Conservation (phyloP, 2,797 vertebrate genomes). For the Amphiprion clarkii region DNA sequence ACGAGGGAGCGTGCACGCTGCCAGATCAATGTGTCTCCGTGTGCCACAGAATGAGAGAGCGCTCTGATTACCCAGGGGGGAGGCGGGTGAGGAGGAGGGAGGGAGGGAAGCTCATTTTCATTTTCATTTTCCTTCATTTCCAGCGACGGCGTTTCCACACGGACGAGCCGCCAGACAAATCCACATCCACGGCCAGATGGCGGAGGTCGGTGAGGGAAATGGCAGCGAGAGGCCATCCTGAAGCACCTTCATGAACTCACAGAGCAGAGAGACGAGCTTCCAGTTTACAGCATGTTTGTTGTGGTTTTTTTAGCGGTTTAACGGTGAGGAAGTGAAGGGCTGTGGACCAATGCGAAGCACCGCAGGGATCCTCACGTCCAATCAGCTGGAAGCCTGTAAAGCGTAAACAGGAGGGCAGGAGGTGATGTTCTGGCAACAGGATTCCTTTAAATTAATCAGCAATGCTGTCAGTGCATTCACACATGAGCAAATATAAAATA, state of each 20-base stretch:
- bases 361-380: slow-evolving; percentile 67
- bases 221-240: slow-evolving; percentile 14
- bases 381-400: slow-evolving; percentile 61
- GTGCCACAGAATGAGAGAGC: slow-evolving; percentile 87
- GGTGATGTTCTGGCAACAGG: slow-evolving; percentile 26
- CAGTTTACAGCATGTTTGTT: slow-evolving; percentile 32
- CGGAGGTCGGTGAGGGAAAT: slow-evolving; percentile 74
- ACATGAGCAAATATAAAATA: too few species aligned
- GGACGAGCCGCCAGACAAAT: slow-evolving; percentile 69
- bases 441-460: too few species aligned
- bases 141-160: slow-evolving; percentile 66
- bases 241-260: slow-evolving; percentile 47
- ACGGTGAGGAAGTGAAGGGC: slow-evolving; percentile 64
- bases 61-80: slow-evolving; percentile 86
- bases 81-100: slow-evolving; percentile 26
- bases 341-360: slow-evolving; percentile 66
- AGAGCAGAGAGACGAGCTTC: slow-evolving; percentile 14
- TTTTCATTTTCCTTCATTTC: slow-evolving; percentile 83
- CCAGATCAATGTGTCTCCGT: slow-evolving; percentile 83
- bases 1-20: slow-evolving; percentile 53
- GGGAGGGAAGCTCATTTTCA: slow-evolving; percentile 75
- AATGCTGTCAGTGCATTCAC: too few species aligned
- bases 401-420: slow-evolving; percentile 33
- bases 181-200: slow-evolving; percentile 78
- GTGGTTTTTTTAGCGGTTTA: slow-evolving; percentile 56